Conservation (phyloP, 2,888 invertebrate species). For the Trachelus troglodyta region DNA sequence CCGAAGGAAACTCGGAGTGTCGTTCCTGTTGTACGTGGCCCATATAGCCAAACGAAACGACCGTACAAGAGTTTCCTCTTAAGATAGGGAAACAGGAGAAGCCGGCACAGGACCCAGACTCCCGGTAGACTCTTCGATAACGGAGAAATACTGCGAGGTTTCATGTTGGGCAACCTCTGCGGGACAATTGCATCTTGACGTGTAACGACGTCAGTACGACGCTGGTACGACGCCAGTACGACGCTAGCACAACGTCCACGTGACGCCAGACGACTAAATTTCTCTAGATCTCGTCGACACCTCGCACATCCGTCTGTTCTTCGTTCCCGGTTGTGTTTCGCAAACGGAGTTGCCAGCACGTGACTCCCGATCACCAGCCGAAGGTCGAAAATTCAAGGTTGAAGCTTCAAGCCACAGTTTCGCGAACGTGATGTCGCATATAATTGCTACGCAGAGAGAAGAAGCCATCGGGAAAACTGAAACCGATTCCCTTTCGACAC, state of each 20-base stretch:
- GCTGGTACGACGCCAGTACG: too few species aligned
- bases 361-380: neutral
- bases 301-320: neutral
- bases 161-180: slow-evolving; percentile 11
- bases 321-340: neutral
- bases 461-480: neutral
- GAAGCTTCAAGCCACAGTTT: slow-evolving; percentile 1
- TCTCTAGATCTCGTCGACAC: neutral
- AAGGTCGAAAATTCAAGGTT: slow-evolving; percentile 12
- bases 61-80: slow-evolving; percentile 54
- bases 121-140: neutral
- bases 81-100: slow-evolving; percentile 35
- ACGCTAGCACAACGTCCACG: too few species aligned
- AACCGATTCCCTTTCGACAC: slow-evolving; percentile 16
- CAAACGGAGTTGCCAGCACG: neutral
- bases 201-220: neutral
- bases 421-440: neutral
- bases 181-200: slow-evolving; percentile 13
- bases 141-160: neutral
- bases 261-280: neutral
- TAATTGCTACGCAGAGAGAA: neutral
- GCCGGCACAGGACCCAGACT: neutral
- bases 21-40: slow-evolving; percentile 24
- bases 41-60: slow-evolving; percentile 44
- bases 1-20: slow-evolving; percentile 17